These are phyloP conservation scores for Lordiphosa andalusiaca DNA, from an alignment of 2,888 invertebrate genomes.

Conservation along the genomic window DNA sequence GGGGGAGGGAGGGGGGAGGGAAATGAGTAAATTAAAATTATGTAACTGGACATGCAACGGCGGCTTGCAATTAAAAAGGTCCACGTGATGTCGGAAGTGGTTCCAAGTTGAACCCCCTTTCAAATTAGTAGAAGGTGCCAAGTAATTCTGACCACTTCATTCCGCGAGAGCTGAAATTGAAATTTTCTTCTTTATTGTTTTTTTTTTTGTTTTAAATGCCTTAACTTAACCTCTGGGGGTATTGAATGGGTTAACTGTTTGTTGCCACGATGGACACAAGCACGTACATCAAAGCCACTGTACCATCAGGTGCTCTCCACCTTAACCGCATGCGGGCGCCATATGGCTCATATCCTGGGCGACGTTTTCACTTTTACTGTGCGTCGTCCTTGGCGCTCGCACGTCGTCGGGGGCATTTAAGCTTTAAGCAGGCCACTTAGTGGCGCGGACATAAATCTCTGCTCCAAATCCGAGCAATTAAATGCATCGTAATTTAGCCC, in stretches of 20 bases:
- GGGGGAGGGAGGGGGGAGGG: too few relatives aligned
- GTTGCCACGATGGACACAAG: conserved; percentile 5
- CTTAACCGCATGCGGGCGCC: conserved; percentile 36
- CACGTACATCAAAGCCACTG: conserved; percentile 14
- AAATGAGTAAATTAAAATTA: conserved; percentile 74
- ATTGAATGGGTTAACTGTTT: conserved; percentile 6
- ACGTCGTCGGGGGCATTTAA: conserved; percentile 70
- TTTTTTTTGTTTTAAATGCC: too few relatives aligned
- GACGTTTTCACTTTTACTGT: conserved; percentile 59
- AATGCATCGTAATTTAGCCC: conserved; percentile 75
- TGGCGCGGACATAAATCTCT: conserved; percentile 76
- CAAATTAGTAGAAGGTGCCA: too few relatives aligned
- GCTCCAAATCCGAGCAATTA: conserved; percentile 78
- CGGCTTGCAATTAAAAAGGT: conserved; percentile 60
- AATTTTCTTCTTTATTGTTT: too few relatives aligned
- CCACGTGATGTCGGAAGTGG: neutral
- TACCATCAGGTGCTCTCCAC: neutral
- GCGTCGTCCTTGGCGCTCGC: conserved; percentile 35
- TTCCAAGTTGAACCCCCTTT: too few relatives aligned
- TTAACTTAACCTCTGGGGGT: too few relatives aligned
- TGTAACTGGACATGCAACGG: conserved; percentile 52
- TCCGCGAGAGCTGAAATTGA: too few relatives aligned
- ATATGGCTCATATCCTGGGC: conserved; percentile 52
- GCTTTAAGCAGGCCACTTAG: conserved; percentile 78
- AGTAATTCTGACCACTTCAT: too few relatives aligned